These are phyloP conservation scores for Maylandia zebra DNA, from an alignment of 2,113 vertebrate genomes.

Conservation along the genomic window DNA sequence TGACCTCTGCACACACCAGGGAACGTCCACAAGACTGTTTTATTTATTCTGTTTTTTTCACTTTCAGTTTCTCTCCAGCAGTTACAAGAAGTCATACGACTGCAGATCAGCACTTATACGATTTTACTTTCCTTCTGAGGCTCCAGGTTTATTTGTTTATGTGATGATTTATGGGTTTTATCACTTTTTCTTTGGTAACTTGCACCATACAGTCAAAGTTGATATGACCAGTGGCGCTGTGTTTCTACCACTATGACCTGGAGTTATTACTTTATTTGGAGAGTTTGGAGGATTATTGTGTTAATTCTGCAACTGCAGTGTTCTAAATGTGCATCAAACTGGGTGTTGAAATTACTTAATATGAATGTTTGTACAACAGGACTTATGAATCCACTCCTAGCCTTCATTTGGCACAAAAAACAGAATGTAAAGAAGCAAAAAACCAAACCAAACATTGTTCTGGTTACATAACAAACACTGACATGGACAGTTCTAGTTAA, in stretches of 20 bases:
- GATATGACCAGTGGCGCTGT: background rate
- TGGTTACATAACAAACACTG: background rate
- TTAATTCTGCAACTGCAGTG: background rate
- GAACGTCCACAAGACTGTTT: rapidly evolving
- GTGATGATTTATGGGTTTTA: background rate
- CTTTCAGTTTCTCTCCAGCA: background rate
- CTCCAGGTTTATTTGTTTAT: background rate
- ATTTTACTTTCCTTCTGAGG: background rate
- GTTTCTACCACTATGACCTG: background rate
- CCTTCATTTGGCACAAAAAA: background rate
- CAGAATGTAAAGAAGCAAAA: background rate
- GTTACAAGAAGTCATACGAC: background rate
- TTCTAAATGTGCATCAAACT: background rate
- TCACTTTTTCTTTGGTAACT: background rate
- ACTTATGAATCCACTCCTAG: background rate
- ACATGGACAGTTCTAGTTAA: background rate
- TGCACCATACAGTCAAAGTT: background rate
- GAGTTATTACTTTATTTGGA: background rate
- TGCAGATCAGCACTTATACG: background rate
- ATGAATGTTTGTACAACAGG: background rate
- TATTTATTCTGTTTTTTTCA: background rate
- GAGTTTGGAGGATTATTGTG: background rate
- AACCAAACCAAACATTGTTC: background rate
- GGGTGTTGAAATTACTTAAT: background rate
- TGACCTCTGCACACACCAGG: background rate